Percentiles rank a stretch among this genome's conserved stretches.
These are phyloP conservation scores for Gorsachius goisagi DNA, from an alignment of 2,113 vertebrate genomes.

Conservation along the genomic window DNA sequence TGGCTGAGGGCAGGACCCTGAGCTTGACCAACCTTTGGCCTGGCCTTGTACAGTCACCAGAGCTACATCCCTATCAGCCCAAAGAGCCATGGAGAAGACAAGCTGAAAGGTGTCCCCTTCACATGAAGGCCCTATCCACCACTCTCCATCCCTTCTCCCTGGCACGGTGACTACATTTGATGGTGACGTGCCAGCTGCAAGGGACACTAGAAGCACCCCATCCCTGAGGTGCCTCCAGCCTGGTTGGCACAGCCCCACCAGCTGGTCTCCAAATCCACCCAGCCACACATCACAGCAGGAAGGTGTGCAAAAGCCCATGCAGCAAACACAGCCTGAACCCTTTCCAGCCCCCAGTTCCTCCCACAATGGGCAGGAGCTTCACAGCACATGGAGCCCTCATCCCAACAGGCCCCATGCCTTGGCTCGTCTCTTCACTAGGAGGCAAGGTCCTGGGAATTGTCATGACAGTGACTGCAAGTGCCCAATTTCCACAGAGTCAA, in stretches of 20 bases:
- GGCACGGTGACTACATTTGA: neutral
- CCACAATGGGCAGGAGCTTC: neutral
- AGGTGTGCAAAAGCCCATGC: neutral
- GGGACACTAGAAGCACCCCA: neutral
- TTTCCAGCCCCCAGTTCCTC: neutral
- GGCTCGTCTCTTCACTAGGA: neutral
- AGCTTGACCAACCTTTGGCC: neutral
- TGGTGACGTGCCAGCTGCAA: neutral
- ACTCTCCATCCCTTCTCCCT: neutral
- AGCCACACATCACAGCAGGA: neutral
- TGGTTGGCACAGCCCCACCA: neutral
- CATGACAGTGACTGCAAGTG: fast-evolving
- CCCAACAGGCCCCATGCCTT: fast-evolving
- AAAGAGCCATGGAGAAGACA: neutral
- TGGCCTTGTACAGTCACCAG: neutral
- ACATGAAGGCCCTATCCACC: neutral
- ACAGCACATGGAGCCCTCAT: neutral
- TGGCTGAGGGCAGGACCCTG: neutral
- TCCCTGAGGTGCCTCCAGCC: neutral
- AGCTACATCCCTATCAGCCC: neutral
- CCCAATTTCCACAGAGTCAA: neutral
- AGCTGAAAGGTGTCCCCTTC: neutral
- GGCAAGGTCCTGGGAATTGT: no score
- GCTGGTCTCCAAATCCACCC: neutral
- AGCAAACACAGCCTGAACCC: neutral